Base-by-base conservation (phyloP, 2,797 vertebrate species). In the Rhadinocentrus ornatus region DNA sequence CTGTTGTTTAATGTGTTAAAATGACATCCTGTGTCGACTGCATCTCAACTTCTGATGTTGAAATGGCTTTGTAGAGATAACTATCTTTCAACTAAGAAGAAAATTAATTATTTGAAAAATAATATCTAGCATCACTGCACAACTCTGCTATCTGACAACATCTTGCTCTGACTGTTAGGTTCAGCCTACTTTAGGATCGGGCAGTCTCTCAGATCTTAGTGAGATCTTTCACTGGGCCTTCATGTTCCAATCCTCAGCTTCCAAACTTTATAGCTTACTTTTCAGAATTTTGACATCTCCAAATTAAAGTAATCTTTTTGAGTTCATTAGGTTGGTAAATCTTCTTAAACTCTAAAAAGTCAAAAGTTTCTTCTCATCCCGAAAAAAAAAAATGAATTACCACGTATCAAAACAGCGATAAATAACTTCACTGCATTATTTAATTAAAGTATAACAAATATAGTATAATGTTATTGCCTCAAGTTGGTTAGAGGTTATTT, bases 401-500 rank as follows among this genome's bases (percentile, higher is more conserved):
- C 18, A 31, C 16, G 26, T 1, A 8, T 69, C 34, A 76, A 66
- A 48, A 61, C 3, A 27, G 32, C 46, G 16, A 0, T 57, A 0
- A 62, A 77, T 69, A 55, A 55, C 37, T 71, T 48, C 0, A 2
- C 66, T 56, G 41, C 67, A 50, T 84, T 54, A 34, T 46, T 69
- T 67, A 72, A 62, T 80, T 59, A 46, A 35, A 73, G 29, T 31
- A 31, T 31, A 31, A 31, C 6, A 31, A 31, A 31, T n/a, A n/a
- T n/a, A n/a, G n/a, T n/a, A n/a, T n/a, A n/a, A n/a, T 4, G 58
- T 65, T 62, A 78, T 53, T 31, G 35, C 59, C 26, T 70, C 35
- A 34, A 44, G 57, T 55, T 54, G 46, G 7, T 69, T 50, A 4
- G 22, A 64, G 52, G 61, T 76, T 84, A 74, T 89, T 85, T 83